phyloP scores from a whole-genome alignment of 2,888 invertebrate genomes.

The Lasioglossum villosulum region DNA sequence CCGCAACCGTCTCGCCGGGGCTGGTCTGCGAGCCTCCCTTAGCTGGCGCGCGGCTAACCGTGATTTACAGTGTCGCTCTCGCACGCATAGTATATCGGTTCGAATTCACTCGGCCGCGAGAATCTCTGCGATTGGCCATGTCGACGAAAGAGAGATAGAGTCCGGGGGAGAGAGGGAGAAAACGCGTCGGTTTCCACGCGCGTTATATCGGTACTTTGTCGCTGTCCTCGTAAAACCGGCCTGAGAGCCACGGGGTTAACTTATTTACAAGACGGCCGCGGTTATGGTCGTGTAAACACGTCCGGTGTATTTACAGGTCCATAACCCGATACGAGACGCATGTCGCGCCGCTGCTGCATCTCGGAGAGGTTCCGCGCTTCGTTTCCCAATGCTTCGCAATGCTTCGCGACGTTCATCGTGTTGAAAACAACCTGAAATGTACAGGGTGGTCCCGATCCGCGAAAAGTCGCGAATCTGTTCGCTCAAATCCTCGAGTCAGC shows the following conservation, averaged over 20 bases:
- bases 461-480: not conserved
- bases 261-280: conserved; percentile 67
- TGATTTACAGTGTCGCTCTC: conserved; percentile 59
- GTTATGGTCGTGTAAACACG: conserved; percentile 68
- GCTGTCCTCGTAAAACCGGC: conserved; percentile 67
- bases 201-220: conserved; percentile 70
- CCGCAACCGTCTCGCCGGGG: conserved; percentile 3
- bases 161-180: not conserved
- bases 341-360: conserved; percentile 57
- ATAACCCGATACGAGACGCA: conserved; percentile 70
- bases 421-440: no score
- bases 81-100: conserved; percentile 44
- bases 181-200: conserved; percentile 22
- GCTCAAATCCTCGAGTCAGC: not conserved
- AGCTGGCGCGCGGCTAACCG: conserved; percentile 32
- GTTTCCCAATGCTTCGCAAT: not conserved
- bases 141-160: not conserved
- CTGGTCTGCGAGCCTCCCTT: not conserved
- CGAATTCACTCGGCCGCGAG: conserved; percentile 58
- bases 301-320: conserved; percentile 70
- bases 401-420: not conserved
- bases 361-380: conserved; percentile 10
- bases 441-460: not conserved
- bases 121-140: conserved; percentile 51
- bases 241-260: conserved; percentile 59